A percentile compares a stretch with the other conserved stretches of the same genome.
Conservation (phyloP, 1,140 invertebrate genomes). For the Gonatopus flavifemur region DNA sequence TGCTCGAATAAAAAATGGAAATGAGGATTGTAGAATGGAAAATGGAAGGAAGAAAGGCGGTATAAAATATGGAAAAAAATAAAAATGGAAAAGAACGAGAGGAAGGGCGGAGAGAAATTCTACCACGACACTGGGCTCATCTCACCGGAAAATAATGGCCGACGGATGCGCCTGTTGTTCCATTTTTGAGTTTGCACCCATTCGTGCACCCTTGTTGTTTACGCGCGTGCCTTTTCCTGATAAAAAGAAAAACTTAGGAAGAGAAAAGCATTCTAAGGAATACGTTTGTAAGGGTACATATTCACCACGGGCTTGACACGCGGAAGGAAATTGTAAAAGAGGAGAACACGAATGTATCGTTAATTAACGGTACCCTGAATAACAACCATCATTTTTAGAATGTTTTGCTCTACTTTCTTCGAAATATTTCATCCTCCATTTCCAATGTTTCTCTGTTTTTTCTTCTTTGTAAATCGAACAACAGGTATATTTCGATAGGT, state of each 20-base stretch:
- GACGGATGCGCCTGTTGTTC: constrained; percentile 36
- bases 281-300: neutral
- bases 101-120: neutral
- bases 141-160: constrained; percentile 32
- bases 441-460: too few relatives aligned
- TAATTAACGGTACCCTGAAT: too few relatives aligned
- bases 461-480: too few relatives aligned
- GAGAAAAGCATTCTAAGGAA: neutral
- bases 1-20: constrained; percentile 35
- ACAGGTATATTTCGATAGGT: too few relatives aligned
- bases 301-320: too few relatives aligned
- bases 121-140: constrained; percentile 18
- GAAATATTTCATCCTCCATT: too few relatives aligned
- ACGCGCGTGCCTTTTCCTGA: constrained; percentile 12
- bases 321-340: too few relatives aligned
- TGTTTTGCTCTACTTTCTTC: too few relatives aligned
- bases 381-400: too few relatives aligned
- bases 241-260: neutral
- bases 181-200: constrained; percentile 36
- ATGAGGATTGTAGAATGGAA: constrained; percentile 37
- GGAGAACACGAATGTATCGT: too few relatives aligned
- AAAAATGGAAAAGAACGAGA: constrained; percentile 1
- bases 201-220: constrained; percentile 29
- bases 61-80: constrained; percentile 30
- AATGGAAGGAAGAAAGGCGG: constrained; percentile 35